Evolutionary conservation across 2,797 vertebrate species (phyloP).

Genomic region (Chloroceryle inda): DNA sequence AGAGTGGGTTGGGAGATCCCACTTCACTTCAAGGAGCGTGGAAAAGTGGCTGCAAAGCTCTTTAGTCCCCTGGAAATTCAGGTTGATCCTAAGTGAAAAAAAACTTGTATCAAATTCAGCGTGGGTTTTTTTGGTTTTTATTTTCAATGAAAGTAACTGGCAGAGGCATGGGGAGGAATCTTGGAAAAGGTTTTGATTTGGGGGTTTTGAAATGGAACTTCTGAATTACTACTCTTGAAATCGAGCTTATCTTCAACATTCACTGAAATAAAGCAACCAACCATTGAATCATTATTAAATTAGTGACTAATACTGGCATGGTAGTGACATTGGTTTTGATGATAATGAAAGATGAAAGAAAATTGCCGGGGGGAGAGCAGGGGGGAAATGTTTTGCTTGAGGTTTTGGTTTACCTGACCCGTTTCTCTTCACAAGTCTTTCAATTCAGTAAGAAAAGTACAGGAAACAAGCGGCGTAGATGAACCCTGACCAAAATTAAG

Average conservation of each 20-base stretch:
- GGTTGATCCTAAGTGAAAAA: neutral
- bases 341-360: neutral
- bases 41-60: neutral
- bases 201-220: neutral
- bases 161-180: neutral
- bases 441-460: neutral
- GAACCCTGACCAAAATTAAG: neutral
- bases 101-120: neutral
- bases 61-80: neutral
- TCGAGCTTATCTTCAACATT: neutral
- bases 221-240: neutral
- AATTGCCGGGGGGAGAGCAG: neutral
- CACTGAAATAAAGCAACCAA: neutral
- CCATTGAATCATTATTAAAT: neutral
- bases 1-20: neutral
- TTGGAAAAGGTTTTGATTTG: neutral
- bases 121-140: neutral
- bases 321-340: neutral
- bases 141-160: neutral
- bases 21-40: fast-evolving
- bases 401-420: neutral
- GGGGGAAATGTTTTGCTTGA: neutral
- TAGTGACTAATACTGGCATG: neutral
- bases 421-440: neutral
- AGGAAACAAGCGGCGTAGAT: neutral